Evolutionary conservation across 2,797 vertebrate genomes (phyloP), one percentile per base, ranked within the genome.

Genomic region (Psittacula echo): DNA sequence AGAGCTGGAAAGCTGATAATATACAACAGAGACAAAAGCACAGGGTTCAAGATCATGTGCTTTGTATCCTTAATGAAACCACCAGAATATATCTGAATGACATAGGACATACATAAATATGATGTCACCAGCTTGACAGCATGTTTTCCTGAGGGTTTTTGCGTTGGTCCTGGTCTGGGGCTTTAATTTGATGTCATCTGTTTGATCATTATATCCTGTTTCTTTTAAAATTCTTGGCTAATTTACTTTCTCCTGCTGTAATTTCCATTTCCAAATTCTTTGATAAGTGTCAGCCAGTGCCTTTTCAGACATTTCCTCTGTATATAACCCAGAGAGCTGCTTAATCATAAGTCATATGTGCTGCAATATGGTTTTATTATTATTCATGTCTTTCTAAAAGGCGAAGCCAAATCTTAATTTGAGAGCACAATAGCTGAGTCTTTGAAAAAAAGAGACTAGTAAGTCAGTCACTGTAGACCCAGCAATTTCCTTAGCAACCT

Each of bases 291-390:
- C 87, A 90, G 95, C 93, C 94, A 91, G 91, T 95, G 83, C 91
- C 76, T 93, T 95, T 94, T 93, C 95, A 96, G 95, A 90, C 93
- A 21, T 92, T 96, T 96, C 95, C 94, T 94, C 87, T 96, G 67
- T 88, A 82, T 94, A 87, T 89, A 95, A 94, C 89, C 72, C 84
- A 89, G 71, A 91, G 76, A 92, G 90, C 90, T 93, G 89, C 94
- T 95, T 95, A 93, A 96, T 96, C 95, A 78, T 91, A 89, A 95
- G 89, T 94, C 90, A 68, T 80, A 80, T 92, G 92, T 95, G 84
- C 56, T 2, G 90, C 96, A 97, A 93, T 96, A 96, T 95, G 96
- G 92, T 96, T 97, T 96, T 95, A 92, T 93, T 95, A 94, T 96
- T 97, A 90, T 92, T 87, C 92, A 22, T 71, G 74, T 74, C 86